Percentiles rank a stretch among this genome's conserved stretches.
These are phyloP conservation scores for Melanotaenia boesemani DNA, from an alignment of 2,797 vertebrate genomes.

Conservation along the genomic window DNA sequence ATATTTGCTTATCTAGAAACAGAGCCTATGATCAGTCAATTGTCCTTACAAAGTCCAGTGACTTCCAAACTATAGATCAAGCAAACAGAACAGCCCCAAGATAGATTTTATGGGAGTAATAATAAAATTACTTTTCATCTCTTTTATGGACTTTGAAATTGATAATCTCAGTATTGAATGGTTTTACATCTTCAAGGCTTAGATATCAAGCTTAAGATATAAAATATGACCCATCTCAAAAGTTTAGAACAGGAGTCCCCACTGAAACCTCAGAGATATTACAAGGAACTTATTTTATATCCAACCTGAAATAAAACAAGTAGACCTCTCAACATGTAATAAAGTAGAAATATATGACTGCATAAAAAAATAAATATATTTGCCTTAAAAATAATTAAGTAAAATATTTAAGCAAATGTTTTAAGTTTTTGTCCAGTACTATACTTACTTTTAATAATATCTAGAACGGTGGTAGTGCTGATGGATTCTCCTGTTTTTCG, in stretches of 20 bases:
- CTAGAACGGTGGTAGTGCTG: constrained; percentile 8
- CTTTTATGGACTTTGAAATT: no score
- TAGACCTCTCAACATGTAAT: neutral
- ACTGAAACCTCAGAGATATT: neutral
- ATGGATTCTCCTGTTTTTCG: neutral
- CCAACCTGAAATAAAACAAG: neutral
- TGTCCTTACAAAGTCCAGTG: no score
- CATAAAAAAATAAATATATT: neutral
- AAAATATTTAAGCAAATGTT: neutral
- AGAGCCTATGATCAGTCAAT: no score
- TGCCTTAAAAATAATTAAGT: no score
- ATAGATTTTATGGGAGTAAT: no score
- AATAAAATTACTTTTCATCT: no score
- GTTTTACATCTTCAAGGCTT: neutral
- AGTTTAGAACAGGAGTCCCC: neutral
- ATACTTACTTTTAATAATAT: constrained; percentile 55
- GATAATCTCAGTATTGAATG: neutral
- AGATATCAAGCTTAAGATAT: neutral
- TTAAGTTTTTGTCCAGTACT: no score
- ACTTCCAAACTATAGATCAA: no score
- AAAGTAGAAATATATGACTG: neutral
- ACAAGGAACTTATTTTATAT: neutral
- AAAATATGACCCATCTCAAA: neutral
- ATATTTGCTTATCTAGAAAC: neutral
- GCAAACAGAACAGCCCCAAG: no score